These are phyloP conservation scores for Cuculus canorus DNA, from an alignment of 2,797 vertebrate genomes.

Conservation along the genomic window DNA sequence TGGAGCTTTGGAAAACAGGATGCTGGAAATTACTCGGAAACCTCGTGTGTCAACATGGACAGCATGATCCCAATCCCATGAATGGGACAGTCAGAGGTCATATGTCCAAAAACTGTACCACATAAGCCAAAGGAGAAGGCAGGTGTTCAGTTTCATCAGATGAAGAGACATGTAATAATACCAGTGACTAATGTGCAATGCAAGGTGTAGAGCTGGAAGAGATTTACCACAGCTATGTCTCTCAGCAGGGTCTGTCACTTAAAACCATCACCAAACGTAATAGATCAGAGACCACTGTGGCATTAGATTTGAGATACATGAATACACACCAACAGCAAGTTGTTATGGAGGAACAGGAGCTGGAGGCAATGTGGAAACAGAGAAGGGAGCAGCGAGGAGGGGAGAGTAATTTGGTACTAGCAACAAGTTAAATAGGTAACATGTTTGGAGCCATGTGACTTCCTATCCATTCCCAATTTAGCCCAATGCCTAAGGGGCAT, in stretches of 20 bases:
- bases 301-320: neutral
- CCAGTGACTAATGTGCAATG: neutral
- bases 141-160: neutral
- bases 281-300: neutral
- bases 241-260: neutral
- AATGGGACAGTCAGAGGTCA: neutral
- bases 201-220: neutral
- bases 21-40: conserved; percentile 2
- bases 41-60: neutral
- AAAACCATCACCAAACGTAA: neutral
- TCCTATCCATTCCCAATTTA: conserved; percentile 56
- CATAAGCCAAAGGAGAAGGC: neutral
- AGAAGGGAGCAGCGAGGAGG: neutral
- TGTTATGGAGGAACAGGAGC: neutral
- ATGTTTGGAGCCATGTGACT: conserved; percentile 40
- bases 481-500: conserved; percentile 8
- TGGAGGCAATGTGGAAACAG: neutral
- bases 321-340: neutral
- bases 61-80: conserved; percentile 24
- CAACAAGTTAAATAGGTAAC: conserved; percentile 16
- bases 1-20: neutral
- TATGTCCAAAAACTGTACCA: neutral
- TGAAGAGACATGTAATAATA: neutral
- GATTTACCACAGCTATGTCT: neutral
- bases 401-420: conserved; percentile 1